Evolutionary conservation across 2,797 vertebrate species (phyloP), one percentile per base, ranked within the genome.

Genomic region (Gymnoscopelus microlampas): DNA sequence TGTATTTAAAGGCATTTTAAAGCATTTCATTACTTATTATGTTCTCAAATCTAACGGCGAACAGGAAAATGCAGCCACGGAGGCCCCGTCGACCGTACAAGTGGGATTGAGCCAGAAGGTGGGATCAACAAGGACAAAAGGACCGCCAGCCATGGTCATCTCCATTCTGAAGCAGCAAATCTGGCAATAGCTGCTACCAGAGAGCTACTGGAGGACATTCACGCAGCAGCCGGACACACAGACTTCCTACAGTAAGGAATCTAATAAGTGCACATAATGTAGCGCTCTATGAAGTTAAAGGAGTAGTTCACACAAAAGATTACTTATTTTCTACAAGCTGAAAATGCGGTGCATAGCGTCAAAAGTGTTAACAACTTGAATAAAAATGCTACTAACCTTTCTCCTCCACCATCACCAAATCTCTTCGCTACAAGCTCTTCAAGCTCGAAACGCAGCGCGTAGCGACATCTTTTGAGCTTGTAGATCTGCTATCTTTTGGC

Each of bases 11-110:
- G n/a, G 14, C 29, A 35, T 35, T 35, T 35, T 35, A 35, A 35
- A 5, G 4, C 32, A 35, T 35, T 35, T 3, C 5, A 59, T 13
- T 35, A 9, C 32, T 59, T 15, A 23, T 3, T 60, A 56, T 29
- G 2, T 49, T 8, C 8, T 53, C 3, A 51, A 53, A 39, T 68
- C 5, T 24, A 51, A 60, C 61, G 14, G 13, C 66, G 5, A 63
- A 56, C 71, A 93, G 92, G 91, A 23, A 93, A 93, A 48, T 92
- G 91, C 75, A 92, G 90, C 64, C 92, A 93, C 5, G 91, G 92
- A 14, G 81, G 86, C 2, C 0, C 0, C 0, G 0, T 54, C 0
- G 92, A 93, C 58, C 0, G 0, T 1, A 86, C 87, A 1, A 88
- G 89, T 29, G 4, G 0, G 0, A 26, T 56, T 0, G 56, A 78